Base-by-base conservation (phyloP, 2,797 vertebrate species). In the Neomorphus geoffroyi region DNA sequence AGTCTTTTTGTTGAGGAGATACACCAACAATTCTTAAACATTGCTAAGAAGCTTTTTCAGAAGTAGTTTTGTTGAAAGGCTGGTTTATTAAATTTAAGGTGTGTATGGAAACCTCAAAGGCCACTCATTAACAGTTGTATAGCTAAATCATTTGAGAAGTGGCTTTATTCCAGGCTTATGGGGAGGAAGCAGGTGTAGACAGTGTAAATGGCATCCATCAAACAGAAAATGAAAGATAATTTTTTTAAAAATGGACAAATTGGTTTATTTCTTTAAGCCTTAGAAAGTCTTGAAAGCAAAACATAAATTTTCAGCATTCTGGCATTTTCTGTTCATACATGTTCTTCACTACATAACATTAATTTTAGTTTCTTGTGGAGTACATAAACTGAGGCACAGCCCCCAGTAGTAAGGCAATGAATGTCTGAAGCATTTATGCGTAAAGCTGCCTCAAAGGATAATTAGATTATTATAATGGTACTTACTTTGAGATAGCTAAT, bases 401-500 rank as follows among this genome's bases (percentile, higher is more conserved):
- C 91, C 80, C 75, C 85, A 79, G 88, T 85, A 95, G 45, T 60
- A 91, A 97, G 82, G 50, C 53, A 88, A 87, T 94, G 94, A 97
- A 93, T 92, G 80, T 93, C 93, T 95, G 95, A 97, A 97, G 78
- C 78, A 91, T 97, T 97, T 96, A 90, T 97, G 92, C 80, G 92
- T 93, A 96, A 96, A 97, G 86, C 91, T 96, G 78, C 91, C 95
- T 98, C 82, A 89, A 91, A 97, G 86, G 86, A 94, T 98, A 98
- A 98, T 98, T 97, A 97, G 84, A 95, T 96, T 60, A 97, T 97
- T 97, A 96, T 91, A 97, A 97, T 97, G 73, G 79, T 83, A 93
- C 86, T 98, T 97, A 78, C 83, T 97, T 98, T 98, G 97, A 97
- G 97, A 92, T 96, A 95, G 92, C 95, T 98, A 98, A 98, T 98